Base-by-base conservation (phyloP, 30 jellyfish, hydroid and myxozoan genomes). In the Rhopilema esculentum region DNA sequence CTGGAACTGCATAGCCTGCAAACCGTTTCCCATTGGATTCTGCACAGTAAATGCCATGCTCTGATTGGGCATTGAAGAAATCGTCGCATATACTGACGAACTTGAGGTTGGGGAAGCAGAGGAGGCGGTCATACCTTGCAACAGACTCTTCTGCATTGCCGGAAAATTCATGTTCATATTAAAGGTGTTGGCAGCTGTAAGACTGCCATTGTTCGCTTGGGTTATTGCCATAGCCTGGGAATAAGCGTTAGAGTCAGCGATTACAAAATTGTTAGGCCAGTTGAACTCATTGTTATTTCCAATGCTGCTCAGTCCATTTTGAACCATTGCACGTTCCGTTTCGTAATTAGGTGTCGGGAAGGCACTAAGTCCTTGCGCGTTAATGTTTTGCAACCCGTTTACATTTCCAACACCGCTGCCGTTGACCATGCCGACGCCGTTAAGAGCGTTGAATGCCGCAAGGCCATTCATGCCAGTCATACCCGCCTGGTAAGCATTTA, bases 321-420 rank as follows among this genome's bases (percentile, higher is more conserved):
- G 97, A 30, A 88, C 96, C 84, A 94, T 64, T 15, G 92, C 88
- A 8, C 98, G 89, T 30, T 94, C 98, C 49, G 90, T 75, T 32
- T 94, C 98, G 89, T 89, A 94, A 6, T 97, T 83, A 19, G 97
- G 98, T 65, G 97, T 89, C 15, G 97, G 93, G 64, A 94, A 94
- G 1, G 97, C 97, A 31, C 92, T 83, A 20, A 94, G 83, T 51
- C 97, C 96, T 63, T 94, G 98, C 22, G 97, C 97, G 79, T 77
- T 88, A 0, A 94, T 75, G 40, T 84, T 89, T 50, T 88, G 98
- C 69, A 94, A 57, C 0, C 97, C 97, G 81, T 85, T 77, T 25
- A 88, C 96, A 53, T 85, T 89, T 18, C 92, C 88, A 24, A 92
- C 94, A n/a, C 85, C 83, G 80, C 69, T 92, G 12, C 98, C 98